phyloP scores from a whole-genome alignment of 1,140 invertebrate genomes.

The Eumaeus atala region DNA sequence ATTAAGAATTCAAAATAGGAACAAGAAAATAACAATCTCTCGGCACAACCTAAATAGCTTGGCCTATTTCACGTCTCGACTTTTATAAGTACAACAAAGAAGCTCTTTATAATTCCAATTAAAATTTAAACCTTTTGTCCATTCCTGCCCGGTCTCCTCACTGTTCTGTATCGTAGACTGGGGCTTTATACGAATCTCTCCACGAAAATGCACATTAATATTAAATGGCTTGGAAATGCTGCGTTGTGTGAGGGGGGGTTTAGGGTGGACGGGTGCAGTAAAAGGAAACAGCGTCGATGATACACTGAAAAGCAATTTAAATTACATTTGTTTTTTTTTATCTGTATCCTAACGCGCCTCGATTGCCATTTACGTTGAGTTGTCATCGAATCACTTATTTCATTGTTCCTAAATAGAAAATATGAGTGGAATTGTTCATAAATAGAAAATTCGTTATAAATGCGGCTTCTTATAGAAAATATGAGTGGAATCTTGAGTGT shows the following conservation, averaged over 20 bases:
- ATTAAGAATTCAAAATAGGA: too few relatives aligned
- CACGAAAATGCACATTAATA: slow-evolving; percentile 74
- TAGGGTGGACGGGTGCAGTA: slow-evolving; percentile 50
- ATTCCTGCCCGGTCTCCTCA: slow-evolving; percentile 41
- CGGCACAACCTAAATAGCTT: too few relatives aligned
- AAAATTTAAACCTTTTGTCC: slow-evolving; percentile 60
- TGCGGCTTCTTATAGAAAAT: too few relatives aligned
- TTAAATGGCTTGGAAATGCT: slow-evolving; percentile 73
- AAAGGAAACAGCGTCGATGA: slow-evolving; percentile 60
- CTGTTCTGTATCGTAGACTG: slow-evolving; percentile 65
- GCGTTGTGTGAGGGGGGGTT: slow-evolving; percentile 41
- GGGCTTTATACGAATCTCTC: slow-evolving; percentile 69
- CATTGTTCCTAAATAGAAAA: too few relatives aligned
- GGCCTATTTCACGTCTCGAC: too few relatives aligned
- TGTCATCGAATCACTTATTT: slow-evolving; percentile 15
- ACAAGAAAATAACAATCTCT: too few relatives aligned
- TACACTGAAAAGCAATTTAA: slow-evolving; percentile 47
- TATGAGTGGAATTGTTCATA: too few relatives aligned
- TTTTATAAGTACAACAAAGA: too few relatives aligned
- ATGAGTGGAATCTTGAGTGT: too few relatives aligned
- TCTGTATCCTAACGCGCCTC: slow-evolving; percentile 12
- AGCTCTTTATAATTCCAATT: slow-evolving; percentile 32
- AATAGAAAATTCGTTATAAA: too few relatives aligned
- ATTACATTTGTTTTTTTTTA: slow-evolving; percentile 43
- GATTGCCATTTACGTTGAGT: not conserved